phyloP scores from a whole-genome alignment of 2,888 invertebrate species.

The Nomada goodeniana region DNA sequence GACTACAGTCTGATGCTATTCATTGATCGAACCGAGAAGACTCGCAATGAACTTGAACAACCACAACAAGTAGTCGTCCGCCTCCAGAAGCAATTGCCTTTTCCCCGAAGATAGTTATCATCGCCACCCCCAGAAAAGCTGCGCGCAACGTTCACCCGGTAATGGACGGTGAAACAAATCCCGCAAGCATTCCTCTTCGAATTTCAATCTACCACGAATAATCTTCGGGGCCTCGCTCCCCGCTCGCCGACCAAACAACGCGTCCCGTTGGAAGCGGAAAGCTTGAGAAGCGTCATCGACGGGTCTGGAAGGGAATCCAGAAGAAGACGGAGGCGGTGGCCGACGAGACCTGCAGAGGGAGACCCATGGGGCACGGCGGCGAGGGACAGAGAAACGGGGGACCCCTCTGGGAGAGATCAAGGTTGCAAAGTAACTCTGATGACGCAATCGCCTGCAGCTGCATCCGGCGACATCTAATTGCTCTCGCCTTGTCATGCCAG shows the following conservation, averaged over 20 bases:
- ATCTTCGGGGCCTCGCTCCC: background rate
- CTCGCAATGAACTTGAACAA: too few species aligned
- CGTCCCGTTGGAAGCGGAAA: conserved; percentile 1
- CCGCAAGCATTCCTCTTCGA: background rate
- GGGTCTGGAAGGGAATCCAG: background rate
- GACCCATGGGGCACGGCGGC: conserved; percentile 5
- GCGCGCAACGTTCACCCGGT: too few species aligned
- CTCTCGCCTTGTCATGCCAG: conserved; percentile 76
- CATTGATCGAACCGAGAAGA: too few species aligned
- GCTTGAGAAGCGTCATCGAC: conserved; percentile 11
- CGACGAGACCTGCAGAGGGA: conserved; percentile 16
- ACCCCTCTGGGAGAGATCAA: conserved; percentile 79
- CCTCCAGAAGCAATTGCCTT: too few species aligned
- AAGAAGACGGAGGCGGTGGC: conserved; percentile 17
- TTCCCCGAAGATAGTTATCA: too few species aligned
- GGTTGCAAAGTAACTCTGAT: conserved; percentile 79
- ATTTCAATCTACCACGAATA: background rate
- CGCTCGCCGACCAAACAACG: background rate
- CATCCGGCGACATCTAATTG: conserved; percentile 83
- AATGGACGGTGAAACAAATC: too few species aligned
- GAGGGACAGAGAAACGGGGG: conserved; percentile 57
- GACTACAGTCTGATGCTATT: too few species aligned
- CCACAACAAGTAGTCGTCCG: too few species aligned
- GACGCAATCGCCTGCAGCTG: conserved; percentile 82
- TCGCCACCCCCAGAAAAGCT: too few species aligned